Evolutionary conservation across 2,888 invertebrate species (phyloP), one percentile per base, ranked within the genome.

Genomic region (Dyspetes luteomarginatus): DNA sequence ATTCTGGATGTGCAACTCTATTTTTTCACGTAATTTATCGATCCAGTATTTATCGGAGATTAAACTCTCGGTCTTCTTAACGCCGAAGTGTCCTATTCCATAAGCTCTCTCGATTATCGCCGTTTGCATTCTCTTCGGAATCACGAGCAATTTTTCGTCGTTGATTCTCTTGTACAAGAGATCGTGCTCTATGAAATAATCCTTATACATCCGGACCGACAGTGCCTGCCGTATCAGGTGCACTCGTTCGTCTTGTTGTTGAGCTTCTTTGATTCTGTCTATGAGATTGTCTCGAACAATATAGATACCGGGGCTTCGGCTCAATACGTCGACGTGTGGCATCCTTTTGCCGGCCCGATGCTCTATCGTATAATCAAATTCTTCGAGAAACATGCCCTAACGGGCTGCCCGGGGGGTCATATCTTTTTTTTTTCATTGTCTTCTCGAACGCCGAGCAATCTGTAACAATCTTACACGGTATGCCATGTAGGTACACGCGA

Each of bases 1-100:
- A 48, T 67, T 82, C 0, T 24, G 5, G 3, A 82, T 48, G 0
- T 75, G 15, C 30, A 76, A 69, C 24, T 81, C 30, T 1, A 79
- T 45, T 12, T 77, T 81, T 5, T 45, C 26, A 3, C 62, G 36
- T 71, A 83, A 78, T 19, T 62, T 45, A 7, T 52, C 50, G 41
- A 82, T 64, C 78, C 80, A 83, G 41, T 52, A 83, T 5, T 83
- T 71, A 24, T 52, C 15, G 30, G 28, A 19, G n/a, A 75, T 0
- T 4, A 74, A 3, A 0, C 41, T 9, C 56, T 74, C 74, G 2
- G 69, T 74, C 43, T 79, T 79, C 15, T 28, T 60, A 3, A 19
- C 28, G 4, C 12, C 62, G 30, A 77, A 71, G 26, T 77, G 77
- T 3, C 77, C 77, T 52, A 17, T 50, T 5, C 71, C 77, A 28